Conservation (phyloP, 2,888 invertebrate genomes). For the Boloria euphrosyne region DNA sequence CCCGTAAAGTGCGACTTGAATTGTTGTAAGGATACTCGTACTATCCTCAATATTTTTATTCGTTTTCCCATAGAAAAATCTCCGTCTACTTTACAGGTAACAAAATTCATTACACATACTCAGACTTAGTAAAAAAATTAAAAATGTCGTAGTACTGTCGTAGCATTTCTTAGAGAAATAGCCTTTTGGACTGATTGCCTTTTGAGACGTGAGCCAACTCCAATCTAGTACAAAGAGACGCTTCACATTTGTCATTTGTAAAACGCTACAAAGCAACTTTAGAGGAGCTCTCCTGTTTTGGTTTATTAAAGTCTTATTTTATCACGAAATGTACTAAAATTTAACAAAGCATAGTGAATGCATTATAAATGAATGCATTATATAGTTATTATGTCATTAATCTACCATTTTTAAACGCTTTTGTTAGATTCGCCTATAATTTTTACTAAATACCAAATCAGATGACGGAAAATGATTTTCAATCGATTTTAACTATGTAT, state of each 20-base stretch:
- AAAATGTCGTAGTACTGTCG: not conserved
- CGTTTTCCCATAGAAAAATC: not conserved
- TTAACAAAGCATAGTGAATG: not conserved
- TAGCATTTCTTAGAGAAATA: conserved; percentile 14
- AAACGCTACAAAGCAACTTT: conserved; percentile 30
- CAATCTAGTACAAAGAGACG: conserved; percentile 19
- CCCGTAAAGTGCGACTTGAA: not conserved
- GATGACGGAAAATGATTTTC: no score
- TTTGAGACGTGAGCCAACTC: conserved; percentile 30
- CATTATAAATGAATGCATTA: no score
- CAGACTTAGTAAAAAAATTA: no score
- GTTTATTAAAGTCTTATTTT: conserved; percentile 1
- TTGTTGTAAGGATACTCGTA: conserved; percentile 11
- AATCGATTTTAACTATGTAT: no score
- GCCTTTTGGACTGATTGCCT: conserved; percentile 17
- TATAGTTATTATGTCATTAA: no score
- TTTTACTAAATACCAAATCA: no score
- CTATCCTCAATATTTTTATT: not conserved
- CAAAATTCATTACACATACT: no score
- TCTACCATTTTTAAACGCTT: no score
- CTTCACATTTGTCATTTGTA: conserved; percentile 29
- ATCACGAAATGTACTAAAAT: conserved; percentile 6
- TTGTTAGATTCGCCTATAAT: no score
- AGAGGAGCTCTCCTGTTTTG: conserved; percentile 5
- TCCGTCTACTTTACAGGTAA: no score